Base-by-base conservation (phyloP, 2,797 vertebrate species). In the Pogoniulus pusillus region DNA sequence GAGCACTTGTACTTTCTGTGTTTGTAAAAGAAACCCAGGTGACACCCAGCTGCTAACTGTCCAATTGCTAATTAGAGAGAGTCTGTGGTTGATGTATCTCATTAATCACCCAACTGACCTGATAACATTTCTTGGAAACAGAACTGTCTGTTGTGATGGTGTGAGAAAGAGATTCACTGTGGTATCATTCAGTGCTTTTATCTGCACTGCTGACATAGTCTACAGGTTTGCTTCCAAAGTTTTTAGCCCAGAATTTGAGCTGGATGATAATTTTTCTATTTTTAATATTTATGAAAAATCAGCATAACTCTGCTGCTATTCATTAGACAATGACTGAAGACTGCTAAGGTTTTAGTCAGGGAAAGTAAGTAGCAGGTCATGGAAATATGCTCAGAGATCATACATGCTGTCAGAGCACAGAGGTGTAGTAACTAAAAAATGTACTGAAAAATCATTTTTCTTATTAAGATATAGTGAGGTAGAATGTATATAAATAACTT, bases 11-110 rank as follows among this genome's bases (percentile, higher is more conserved):
- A 53, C 58, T 77, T 71, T 45, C 32, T 63, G 5, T 53, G 37
- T 65, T 77, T 89, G 30, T 92, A 47, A 66, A 70, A 80, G 86
- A 86, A 93, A 74, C 27, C 29, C 62, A 87, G 53, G 63, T 83
- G 66, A 34, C 89, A 78, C 45, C n/a, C 5, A 78, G 77, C 68
- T 78, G 66, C n/a, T 77, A 69, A 63, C 39, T 39, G 29, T 24
- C 77, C n/a, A 27, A 26, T 76, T 91, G 35, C 77, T 90, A 89
- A 68, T 82, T 74, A 76, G 58, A 24, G 16, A n/a, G n/a, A n/a
- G 16, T 87, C n/a, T 83, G 59, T 55, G 43, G 84, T 76, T 77
- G 70, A 83, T 75, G 54, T 24, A 34, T 86, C 47, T 76, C 4
- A 6, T 70, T 54, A 94, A 49, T 73, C 55, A 76, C 73, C 35